Evolutionary conservation across 30 jellyfish, hydroid and myxozoan genomes (phyloP).

Genomic region (Pelagia noctiluca): DNA sequence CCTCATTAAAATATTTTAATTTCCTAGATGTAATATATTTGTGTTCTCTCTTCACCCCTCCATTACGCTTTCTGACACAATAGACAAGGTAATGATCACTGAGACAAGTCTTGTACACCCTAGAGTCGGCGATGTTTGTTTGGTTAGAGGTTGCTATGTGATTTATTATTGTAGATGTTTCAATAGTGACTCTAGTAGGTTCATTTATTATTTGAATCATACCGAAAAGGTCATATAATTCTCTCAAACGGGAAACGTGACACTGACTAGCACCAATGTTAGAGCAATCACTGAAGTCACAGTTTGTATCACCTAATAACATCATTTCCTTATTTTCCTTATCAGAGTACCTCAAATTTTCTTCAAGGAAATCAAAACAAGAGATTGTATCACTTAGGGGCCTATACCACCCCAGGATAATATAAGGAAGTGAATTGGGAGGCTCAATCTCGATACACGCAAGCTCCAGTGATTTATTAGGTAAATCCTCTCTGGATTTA

Average conservation of each 20-base stretch:
- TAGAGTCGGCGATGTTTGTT: neutral
- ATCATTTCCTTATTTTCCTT: constrained; percentile 1
- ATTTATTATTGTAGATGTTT: neutral
- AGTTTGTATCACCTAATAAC: neutral
- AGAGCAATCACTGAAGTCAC: neutral
- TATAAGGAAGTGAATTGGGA: no score
- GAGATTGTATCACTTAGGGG: constrained; percentile 11
- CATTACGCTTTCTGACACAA: no score
- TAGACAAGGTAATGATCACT: constrained; percentile 23
- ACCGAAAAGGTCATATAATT: neutral
- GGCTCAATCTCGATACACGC: no score
- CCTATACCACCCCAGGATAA: neutral
- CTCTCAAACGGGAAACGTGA: neutral
- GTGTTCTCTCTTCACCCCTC: neutral
- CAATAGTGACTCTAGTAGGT: neutral
- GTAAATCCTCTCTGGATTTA: no score
- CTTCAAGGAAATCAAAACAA: neutral
- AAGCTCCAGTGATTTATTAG: no score
- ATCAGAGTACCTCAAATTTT: constrained; percentile 8
- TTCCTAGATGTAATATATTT: neutral
- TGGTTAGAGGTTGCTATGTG: constrained; percentile 15
- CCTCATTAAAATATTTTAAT: neutral
- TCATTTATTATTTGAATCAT: neutral
- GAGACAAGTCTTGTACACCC: constrained; percentile 11
- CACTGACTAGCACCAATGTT: neutral